Conservation (phyloP, 1,140 invertebrate species). For the Trypoxylus dichotomus region DNA sequence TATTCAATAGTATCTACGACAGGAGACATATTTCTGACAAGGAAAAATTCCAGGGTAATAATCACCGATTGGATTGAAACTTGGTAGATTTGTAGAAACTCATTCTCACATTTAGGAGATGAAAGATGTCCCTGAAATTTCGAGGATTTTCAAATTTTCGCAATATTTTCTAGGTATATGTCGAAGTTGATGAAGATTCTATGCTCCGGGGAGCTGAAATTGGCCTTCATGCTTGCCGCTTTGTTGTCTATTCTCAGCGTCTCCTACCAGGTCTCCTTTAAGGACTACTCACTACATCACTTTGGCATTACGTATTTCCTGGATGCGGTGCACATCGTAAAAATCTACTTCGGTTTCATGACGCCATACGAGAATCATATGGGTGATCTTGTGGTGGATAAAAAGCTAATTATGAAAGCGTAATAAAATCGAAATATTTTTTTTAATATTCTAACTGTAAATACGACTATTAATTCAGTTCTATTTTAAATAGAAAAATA, state of each 20-base stretch:
- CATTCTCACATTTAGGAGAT: too few species aligned
- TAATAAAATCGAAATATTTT: too few species aligned
- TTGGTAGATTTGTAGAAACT: too few species aligned
- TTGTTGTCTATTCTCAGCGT: slow-evolving; percentile 21
- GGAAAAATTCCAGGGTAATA: too few species aligned
- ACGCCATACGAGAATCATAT: slow-evolving; percentile 25
- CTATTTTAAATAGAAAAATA: too few species aligned
- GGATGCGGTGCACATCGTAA: slow-evolving; percentile 26
- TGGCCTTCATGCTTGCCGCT: slow-evolving; percentile 20
- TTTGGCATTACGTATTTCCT: slow-evolving; percentile 27
- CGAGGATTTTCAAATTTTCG: too few species aligned
- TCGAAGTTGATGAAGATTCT: background rate
- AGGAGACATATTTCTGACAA: too few species aligned
- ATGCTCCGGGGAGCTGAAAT: background rate
- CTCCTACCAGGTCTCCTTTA: slow-evolving; percentile 23
- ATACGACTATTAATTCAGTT: too few species aligned
- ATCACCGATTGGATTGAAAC: too few species aligned
- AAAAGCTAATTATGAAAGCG: background rate
- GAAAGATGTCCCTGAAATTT: too few species aligned
- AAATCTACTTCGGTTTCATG: slow-evolving; percentile 29
- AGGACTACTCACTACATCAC: background rate
- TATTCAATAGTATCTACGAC: too few species aligned
- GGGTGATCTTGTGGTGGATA: slow-evolving; percentile 24
- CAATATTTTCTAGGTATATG: background rate
- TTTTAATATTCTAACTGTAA: too few species aligned